These are phyloP conservation scores for Hippocampus kuda DNA, from an alignment of 2,797 vertebrate genomes.

Conservation along the genomic window DNA sequence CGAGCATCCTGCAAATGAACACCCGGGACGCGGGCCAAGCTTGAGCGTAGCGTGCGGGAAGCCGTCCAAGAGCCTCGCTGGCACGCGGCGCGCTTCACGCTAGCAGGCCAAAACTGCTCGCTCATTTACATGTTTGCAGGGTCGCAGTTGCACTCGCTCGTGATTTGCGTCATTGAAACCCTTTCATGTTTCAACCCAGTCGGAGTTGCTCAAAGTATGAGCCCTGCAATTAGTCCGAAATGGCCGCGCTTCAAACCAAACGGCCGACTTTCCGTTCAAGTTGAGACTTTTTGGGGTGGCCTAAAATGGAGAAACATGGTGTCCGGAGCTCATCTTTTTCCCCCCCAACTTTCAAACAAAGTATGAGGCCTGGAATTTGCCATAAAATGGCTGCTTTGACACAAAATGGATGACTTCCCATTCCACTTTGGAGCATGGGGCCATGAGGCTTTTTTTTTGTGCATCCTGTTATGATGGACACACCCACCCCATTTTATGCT, in stretches of 20 bases:
- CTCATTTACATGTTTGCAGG: constrained; percentile 1
- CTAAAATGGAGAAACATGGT: background rate
- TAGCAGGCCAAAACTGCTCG: background rate
- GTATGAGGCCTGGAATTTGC: background rate
- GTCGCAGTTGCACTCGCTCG: background rate
- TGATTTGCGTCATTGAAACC: constrained; percentile 1
- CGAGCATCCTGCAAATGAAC: constrained; percentile 11
- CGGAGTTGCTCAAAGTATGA: background rate
- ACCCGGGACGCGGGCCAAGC: constrained; percentile 23
- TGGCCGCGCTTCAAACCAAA: background rate
- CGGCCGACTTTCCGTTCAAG: background rate
- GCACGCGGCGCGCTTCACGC: constrained; percentile 7
- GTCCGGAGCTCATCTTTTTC: no score
- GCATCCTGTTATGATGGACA: no score
- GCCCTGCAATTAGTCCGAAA: background rate
- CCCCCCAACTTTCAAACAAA: background rate
- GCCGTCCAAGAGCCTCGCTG: constrained; percentile 5
- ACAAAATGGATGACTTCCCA: background rate
- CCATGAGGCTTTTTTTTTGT: no score
- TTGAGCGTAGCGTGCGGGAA: constrained; percentile 10
- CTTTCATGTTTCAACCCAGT: background rate
- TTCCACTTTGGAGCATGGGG: background rate
- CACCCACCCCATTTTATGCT: no score
- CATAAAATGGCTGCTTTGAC: background rate
- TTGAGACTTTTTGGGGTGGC: background rate